phyloP scores from a whole-genome alignment of 1,140 invertebrate species.

The Pachypsylla venusta region DNA sequence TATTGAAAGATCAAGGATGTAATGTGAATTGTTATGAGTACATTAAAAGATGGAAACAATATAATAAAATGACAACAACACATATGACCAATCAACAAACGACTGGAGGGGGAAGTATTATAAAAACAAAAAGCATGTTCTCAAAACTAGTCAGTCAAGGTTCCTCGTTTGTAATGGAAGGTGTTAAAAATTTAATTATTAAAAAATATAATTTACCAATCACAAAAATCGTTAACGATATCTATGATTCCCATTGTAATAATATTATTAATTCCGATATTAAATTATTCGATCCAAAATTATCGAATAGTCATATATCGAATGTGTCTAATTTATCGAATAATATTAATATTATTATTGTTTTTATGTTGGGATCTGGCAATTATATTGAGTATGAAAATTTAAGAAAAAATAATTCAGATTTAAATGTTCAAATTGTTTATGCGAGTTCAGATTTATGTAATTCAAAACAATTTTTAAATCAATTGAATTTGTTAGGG shows the following conservation, averaged over 20 bases:
- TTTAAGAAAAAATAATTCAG: slow-evolving; percentile 85
- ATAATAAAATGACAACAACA: not conserved
- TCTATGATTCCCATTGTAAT: not conserved
- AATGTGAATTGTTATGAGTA: slow-evolving; percentile 69
- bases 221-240: slow-evolving; percentile 77
- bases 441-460: not conserved
- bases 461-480: slow-evolving; percentile 7
- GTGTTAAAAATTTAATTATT: slow-evolving; percentile 96
- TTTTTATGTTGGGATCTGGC: slow-evolving; percentile 94
- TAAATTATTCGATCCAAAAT: slow-evolving; percentile 81
- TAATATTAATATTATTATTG: slow-evolving; percentile 69
- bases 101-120: slow-evolving; percentile 73
- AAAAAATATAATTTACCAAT: slow-evolving; percentile 77
- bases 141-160: slow-evolving; percentile 93
- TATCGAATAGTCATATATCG: slow-evolving; percentile 30
- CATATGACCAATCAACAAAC: too few relatives aligned
- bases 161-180: slow-evolving; percentile 98
- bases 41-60: slow-evolving; percentile 45
- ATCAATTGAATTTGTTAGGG: slow-evolving; percentile 3
- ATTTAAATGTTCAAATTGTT: slow-evolving; percentile 27
- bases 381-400: slow-evolving; percentile 99
- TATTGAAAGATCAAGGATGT: slow-evolving; percentile 65
- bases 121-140: slow-evolving; percentile 95
- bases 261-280: not conserved
- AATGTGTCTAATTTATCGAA: not conserved